A percentile compares a stretch with the other conserved stretches of the same genome.
Evolutionary conservation across 2,888 invertebrate species (phyloP).

Genomic region (Sphaerophoria taeniata): DNA sequence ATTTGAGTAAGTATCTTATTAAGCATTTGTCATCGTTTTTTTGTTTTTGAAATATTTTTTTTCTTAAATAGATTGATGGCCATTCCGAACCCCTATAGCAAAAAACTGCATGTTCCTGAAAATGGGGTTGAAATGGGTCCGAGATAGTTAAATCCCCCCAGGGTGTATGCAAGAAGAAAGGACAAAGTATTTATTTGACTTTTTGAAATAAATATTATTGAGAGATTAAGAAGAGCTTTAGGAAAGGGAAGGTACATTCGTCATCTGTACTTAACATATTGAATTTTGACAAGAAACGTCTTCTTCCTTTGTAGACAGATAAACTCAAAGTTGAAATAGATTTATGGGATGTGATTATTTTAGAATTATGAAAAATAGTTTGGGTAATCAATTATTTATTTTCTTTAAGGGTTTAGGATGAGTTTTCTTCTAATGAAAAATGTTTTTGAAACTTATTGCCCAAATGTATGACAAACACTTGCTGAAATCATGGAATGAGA

Average conservation of each 20-base stretch:
- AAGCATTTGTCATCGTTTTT: conserved; percentile 40
- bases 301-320: neutral
- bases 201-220: conserved; percentile 19
- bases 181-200: conserved; percentile 38
- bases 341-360: conserved; percentile 29
- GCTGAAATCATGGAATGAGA: too few species aligned
- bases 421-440: neutral
- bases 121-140: conserved; percentile 45
- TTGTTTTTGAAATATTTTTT: conserved; percentile 27
- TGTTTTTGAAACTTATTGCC: neutral
- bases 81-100: neutral
- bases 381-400: conserved; percentile 42
- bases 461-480: too few species aligned
- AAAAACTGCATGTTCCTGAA: neutral
- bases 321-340: conserved; percentile 6
- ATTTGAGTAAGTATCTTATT: neutral
- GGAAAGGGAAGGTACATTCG: neutral
- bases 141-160: conserved; percentile 11
- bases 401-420: neutral
- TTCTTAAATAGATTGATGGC: conserved; percentile 28
- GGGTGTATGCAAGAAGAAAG: conserved; percentile 8
- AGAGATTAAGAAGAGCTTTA: neutral
- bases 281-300: conserved; percentile 16
- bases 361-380: conserved; percentile 25
- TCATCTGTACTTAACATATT: conserved; percentile 27